Base-by-base conservation (phyloP, 2,113 vertebrate genomes). In the Porphyrio hochstetteri region DNA sequence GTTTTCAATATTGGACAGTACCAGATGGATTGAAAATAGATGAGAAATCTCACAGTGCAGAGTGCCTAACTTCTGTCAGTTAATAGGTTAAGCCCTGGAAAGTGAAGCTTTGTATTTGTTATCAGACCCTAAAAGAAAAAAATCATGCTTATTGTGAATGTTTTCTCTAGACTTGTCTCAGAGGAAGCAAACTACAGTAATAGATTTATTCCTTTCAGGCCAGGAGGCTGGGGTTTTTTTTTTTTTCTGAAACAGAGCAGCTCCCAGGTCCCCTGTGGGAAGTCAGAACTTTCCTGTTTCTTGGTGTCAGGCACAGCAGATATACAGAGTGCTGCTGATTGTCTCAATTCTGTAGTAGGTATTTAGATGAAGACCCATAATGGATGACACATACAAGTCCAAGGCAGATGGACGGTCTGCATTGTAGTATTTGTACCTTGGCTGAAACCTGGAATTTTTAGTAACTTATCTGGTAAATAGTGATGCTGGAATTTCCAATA, bases 131-230 rank as follows among this genome's bases (percentile, higher is more conserved):
- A 29, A 60, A 69, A 53, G n/a, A 33, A 11, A n/a, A 35, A 9
- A 42, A 35, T 28, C 31, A 16, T 52, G 38, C 72, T 80, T 86
- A 67, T 59, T 71, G 65, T 75, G 82, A 90, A 44, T 80, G 11
- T 64, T 93, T 94, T 86, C 40, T 96, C 56, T 80, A 96, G 90
- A 42, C 68, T 88, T 65, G n/a, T 92, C 64, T 55, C 72, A 86
- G 36, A 72, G 57, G 77, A 86, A 79, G 64, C 88, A 94, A 83
- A 75, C 72, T 75, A 61, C 67, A 63, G 29, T 90, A 94, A 94
- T 86, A 93, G 76, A 70, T 90, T 93, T 86, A 90, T 75, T 86
- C 91, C 76, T 60, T 65, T 70, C 48, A 65, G 83, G 46, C 5
- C 29, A n/a, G 72, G 33, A 95, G 36, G n/a, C 19, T 87, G 33